Evolutionary conservation across 2,888 invertebrate species (phyloP), one percentile per base, ranked within the genome.

Genomic region (Litoditis marina): DNA sequence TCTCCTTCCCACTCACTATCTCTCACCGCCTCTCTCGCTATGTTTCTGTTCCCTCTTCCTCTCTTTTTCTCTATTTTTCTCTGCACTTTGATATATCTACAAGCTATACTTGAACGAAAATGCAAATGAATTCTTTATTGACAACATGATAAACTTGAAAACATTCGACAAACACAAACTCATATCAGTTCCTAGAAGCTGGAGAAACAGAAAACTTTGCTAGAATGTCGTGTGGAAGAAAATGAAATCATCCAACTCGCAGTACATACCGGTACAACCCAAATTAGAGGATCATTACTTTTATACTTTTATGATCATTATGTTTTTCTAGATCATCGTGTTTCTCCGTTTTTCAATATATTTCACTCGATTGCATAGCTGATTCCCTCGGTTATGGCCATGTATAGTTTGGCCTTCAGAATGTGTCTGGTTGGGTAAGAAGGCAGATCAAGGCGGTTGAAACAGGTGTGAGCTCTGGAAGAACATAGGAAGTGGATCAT

Each of bases 371-470:
- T 81, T 2, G 79, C 77, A 60, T 81, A 81, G 30, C 69, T 72
- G 46, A 75, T 75, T 22, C 81, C 80, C 65, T 81, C 79, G 44
- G 64, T 59, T 30, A 81, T 77, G 8, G 81, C 81, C 44, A 70
- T 66, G 54, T 63, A 62, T n/a, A 81, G 56, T 63, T 81, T 81
- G n/a, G 65, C 55, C 50, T 64, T 51, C 50, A 81, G 64, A 1
- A 65, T 67, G 54, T 74, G 69, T 50, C 67, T 65, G 3, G 92
- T 91, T 58, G 92, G 92, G 87, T 96, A 96, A 0, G 94, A 92
- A 59, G 95, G 95, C 72, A 96, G 87, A 86, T 96, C 95, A 79
- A 96, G 87, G 27, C 95, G 88, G 87, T 96, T 96, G 87, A 96
- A 96, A 86, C 95, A 96, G 3, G 95, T 95, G 85, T 96, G 95